Percentiles rank a stretch among this genome's conserved stretches.
Conservation (phyloP, 2,113 vertebrate species). For the Rhizomys pruinosus region DNA sequence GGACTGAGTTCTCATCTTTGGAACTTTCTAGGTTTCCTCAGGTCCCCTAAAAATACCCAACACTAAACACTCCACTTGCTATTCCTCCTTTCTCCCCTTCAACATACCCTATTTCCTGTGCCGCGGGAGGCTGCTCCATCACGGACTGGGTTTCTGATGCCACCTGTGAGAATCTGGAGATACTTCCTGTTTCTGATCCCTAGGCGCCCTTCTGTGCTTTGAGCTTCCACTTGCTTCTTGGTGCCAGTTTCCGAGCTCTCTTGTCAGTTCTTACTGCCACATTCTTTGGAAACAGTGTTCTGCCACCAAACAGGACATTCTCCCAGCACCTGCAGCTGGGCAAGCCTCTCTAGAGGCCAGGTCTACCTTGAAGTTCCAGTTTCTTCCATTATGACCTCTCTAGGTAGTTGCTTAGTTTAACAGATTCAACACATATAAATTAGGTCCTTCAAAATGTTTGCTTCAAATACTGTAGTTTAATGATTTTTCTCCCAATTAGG, state of each 20-base stretch:
- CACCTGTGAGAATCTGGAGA: background rate
- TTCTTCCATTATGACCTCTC: background rate
- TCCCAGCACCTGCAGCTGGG: background rate
- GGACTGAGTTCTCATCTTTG: background rate
- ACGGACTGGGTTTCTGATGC: background rate
- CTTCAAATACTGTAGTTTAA: background rate
- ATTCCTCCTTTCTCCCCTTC: background rate
- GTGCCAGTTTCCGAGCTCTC: conserved; percentile 18
- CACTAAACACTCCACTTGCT: background rate
- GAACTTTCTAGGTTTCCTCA: background rate
- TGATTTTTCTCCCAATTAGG: conserved; percentile 21
- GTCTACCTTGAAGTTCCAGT: background rate
- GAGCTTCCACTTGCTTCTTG: background rate
- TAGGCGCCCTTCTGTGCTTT: background rate
- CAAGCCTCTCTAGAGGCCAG: background rate
- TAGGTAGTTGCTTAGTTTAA: background rate
- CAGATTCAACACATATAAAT: conserved; percentile 29
- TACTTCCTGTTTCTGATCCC: background rate
- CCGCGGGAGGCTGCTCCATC: background rate
- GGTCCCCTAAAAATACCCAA: background rate
- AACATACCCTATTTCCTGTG: background rate
- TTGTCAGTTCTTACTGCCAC: background rate
- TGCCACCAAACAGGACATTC: background rate
- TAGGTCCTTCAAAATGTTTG: conserved; percentile 5
- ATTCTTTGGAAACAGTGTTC: conserved; percentile 12